These are phyloP conservation scores for Epinotia ramella DNA, from an alignment of 2,888 invertebrate genomes.

Conservation along the genomic window DNA sequence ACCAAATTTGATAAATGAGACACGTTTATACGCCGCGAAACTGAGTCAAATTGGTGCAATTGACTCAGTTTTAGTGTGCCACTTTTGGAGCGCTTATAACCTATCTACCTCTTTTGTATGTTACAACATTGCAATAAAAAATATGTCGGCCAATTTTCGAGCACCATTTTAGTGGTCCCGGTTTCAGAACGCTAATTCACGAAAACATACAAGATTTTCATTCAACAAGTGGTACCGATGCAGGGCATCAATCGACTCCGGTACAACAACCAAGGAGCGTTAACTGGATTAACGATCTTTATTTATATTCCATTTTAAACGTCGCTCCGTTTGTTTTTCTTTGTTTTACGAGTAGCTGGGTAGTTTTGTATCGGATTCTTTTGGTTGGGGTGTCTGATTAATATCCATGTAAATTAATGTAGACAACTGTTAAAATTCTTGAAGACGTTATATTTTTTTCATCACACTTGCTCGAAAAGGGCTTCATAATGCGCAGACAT, in stretches of 20 bases:
- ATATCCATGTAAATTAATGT: background rate
- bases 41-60: too few species aligned
- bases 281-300: conserved; percentile 18
- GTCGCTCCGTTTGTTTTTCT: background rate
- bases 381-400: background rate
- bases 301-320: conserved; percentile 26
- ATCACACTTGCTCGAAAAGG: too few species aligned
- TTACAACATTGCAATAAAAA: background rate
- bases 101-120: too few species aligned
- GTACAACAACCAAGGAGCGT: conserved; percentile 50
- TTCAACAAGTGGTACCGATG: conserved; percentile 76
- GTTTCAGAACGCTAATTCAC: conserved; percentile 64
- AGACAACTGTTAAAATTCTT: background rate
- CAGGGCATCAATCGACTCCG: conserved; percentile 59
- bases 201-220: conserved; percentile 79
- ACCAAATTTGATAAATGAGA: too few species aligned
- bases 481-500: too few species aligned
- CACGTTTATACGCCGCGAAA: too few species aligned
- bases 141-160: conserved; percentile 40
- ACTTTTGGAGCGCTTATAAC: too few species aligned
- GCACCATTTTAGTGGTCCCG: conserved; percentile 61
- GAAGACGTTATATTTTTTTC: background rate
- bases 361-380: background rate
- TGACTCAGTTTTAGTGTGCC: too few species aligned
- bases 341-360: background rate